Evolutionary conservation across 2,113 vertebrate genomes (phyloP).

Genomic region (Gorsachius goisagi): DNA sequence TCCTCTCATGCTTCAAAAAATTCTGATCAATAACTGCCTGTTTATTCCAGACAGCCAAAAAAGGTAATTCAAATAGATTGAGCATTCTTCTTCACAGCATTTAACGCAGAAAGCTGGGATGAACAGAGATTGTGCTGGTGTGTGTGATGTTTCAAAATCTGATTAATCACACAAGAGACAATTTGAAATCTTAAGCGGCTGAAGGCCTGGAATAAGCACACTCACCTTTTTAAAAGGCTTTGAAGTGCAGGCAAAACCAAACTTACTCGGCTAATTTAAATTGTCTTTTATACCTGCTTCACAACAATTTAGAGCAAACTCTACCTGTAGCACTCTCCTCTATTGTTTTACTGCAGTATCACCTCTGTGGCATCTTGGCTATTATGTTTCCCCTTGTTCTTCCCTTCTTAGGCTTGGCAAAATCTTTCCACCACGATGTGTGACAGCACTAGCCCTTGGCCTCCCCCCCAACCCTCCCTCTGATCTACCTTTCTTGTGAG

Average conservation of each 20-base stretch:
- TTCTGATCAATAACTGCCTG: not conserved
- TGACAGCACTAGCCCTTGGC: not conserved
- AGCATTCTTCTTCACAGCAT: not conserved
- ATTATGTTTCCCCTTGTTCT: not conserved
- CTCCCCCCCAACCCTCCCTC: not conserved
- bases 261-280: not conserved
- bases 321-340: not conserved
- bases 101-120: not conserved
- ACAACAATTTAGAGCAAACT: not conserved
- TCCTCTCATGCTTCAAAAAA: not conserved
- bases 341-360: not conserved
- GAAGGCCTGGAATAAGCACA: not conserved
- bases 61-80: not conserved
- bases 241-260: not conserved
- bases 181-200: not conserved
- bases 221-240: not conserved
- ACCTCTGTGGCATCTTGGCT: not conserved
- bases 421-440: not conserved
- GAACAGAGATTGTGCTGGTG: not conserved
- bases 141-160: not conserved
- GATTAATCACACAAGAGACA: not conserved
- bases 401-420: not conserved
- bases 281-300: not conserved
- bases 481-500: not conserved
- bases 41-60: not conserved